A percentile compares a stretch with the other conserved stretches of the same genome.
phyloP scores from a whole-genome alignment of 2,888 invertebrate genomes.

The Salticus scenicus region DNA sequence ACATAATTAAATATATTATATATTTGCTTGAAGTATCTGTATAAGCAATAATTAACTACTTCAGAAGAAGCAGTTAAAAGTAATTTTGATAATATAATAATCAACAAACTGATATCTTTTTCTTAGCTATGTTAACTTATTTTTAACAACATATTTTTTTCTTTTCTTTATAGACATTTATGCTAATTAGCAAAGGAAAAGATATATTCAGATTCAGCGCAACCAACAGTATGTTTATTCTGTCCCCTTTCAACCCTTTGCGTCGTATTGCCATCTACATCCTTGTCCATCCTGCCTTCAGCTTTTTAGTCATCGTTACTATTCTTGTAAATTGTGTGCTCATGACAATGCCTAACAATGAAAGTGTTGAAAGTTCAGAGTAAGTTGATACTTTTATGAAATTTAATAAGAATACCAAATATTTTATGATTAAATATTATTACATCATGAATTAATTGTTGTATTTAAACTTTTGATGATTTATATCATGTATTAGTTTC shows the following conservation, averaged over 20 bases:
- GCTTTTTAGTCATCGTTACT: slow-evolving; percentile 97
- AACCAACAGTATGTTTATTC: slow-evolving; percentile 94
- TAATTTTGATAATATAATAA: no score
- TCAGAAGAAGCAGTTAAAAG: no score
- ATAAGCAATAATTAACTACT: no score
- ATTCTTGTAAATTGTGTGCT: slow-evolving; percentile 99
- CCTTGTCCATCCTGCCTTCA: slow-evolving; percentile 98
- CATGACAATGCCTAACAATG: slow-evolving; percentile 98
- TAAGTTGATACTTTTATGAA: slow-evolving; percentile 79
- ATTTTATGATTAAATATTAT: no score
- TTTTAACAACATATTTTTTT: not conserved
- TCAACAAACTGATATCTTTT: no score
- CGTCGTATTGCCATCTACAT: slow-evolving; percentile 98
- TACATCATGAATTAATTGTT: no score
- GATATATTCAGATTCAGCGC: slow-evolving; percentile 99
- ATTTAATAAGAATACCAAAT: no score
- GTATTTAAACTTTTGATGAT: no score
- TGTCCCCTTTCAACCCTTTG: slow-evolving; percentile 97
- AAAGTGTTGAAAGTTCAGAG: slow-evolving; percentile 93
- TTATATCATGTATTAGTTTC: no score
- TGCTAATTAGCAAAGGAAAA: slow-evolving; percentile 98
- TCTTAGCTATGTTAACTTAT: no score
- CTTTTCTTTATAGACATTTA: slow-evolving; percentile 86
- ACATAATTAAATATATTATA: no score
- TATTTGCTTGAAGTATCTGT: no score